phyloP scores from a whole-genome alignment of 2,888 invertebrate genomes.

The Trachelus iudaicus region DNA sequence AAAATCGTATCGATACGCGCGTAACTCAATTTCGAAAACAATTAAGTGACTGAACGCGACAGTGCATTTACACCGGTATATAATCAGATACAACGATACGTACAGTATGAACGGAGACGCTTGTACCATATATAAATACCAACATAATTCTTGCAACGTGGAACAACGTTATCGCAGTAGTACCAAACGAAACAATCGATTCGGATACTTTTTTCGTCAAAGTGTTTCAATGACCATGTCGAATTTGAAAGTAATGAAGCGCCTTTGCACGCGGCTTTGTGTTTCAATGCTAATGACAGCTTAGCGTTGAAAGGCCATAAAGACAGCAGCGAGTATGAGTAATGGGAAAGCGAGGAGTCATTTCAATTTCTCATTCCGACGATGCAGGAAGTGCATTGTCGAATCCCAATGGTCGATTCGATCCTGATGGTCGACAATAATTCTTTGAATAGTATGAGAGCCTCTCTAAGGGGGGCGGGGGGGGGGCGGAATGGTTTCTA shows the following conservation, averaged over 20 bases:
- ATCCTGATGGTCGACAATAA: background rate
- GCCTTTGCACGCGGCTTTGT: constrained; percentile 28
- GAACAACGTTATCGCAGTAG: background rate
- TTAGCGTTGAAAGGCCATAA: constrained; percentile 27
- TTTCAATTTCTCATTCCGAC: constrained; percentile 36
- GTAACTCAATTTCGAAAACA: background rate
- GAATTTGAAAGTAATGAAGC: constrained; percentile 27
- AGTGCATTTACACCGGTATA: background rate
- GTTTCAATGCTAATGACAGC: constrained; percentile 21
- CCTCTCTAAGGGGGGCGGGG: background rate
- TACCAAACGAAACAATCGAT: background rate
- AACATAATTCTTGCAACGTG: background rate
- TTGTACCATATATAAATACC: background rate
- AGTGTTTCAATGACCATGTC: background rate
- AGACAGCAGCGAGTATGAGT: constrained; percentile 25
- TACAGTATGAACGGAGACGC: background rate
- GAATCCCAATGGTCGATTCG: background rate
- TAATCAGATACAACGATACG: background rate
- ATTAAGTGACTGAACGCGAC: background rate
- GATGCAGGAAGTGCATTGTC: constrained; percentile 24
- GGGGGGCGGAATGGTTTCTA: background rate
- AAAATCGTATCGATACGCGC: background rate
- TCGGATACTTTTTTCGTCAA: background rate
- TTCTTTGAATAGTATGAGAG: background rate
- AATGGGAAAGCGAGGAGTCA: constrained; percentile 41